Conservation (phyloP, 2,888 invertebrate species). For the Eurois occulta region DNA sequence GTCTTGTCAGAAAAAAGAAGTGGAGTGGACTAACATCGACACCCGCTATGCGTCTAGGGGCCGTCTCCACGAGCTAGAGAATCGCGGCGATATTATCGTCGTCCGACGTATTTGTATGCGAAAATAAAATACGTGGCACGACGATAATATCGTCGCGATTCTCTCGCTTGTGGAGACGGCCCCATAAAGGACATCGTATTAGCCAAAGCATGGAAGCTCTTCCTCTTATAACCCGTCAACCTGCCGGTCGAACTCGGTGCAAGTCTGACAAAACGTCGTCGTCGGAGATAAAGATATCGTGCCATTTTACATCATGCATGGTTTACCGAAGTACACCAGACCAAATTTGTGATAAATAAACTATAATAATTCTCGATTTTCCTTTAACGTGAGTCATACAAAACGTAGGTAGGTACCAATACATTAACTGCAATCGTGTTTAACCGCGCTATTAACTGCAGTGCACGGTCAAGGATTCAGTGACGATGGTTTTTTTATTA, state of each 20-base stretch:
- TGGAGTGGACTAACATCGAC: background rate
- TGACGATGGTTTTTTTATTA: background rate
- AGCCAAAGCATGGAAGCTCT: background rate
- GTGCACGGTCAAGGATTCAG: background rate
- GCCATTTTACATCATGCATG: background rate
- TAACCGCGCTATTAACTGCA: background rate
- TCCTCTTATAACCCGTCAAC: background rate
- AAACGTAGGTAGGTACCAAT: background rate
- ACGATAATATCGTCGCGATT: too few relatives aligned
- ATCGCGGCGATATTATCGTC: too few relatives aligned
- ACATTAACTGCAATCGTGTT: too few relatives aligned
- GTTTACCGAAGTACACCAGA: background rate
- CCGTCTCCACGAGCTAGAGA: too few relatives aligned
- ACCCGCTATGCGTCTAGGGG: background rate
- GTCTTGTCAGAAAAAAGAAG: background rate
- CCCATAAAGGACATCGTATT: background rate
- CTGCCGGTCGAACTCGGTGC: background rate
- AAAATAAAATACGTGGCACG: too few relatives aligned
- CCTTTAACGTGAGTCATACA: background rate
- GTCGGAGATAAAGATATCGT: background rate
- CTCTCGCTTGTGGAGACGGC: too few relatives aligned
- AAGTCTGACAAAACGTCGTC: background rate
- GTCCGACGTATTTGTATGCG: too few relatives aligned
- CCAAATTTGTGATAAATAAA: background rate
- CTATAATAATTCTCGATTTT: background rate